Percentiles rank a stretch among this genome's conserved stretches.
phyloP scores from a whole-genome alignment of 2,113 vertebrate species.

The Paedocypris sp. region DNA sequence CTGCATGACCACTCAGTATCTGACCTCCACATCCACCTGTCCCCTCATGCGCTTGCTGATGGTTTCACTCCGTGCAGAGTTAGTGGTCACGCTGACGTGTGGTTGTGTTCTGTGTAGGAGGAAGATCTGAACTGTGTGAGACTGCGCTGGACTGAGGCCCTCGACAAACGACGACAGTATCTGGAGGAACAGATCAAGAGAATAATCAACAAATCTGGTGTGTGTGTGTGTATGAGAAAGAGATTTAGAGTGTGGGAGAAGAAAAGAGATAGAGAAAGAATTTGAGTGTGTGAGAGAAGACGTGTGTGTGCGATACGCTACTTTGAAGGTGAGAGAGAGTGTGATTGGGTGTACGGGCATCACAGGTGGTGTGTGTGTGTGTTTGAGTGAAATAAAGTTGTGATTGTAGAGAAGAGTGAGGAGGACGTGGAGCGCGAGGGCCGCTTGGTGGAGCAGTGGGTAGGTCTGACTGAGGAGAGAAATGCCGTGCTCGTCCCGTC shows the following conservation, averaged over 20 bases:
- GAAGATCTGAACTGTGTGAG: constrained; percentile 92
- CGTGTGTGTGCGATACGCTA: no score
- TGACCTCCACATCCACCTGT: constrained; percentile 56
- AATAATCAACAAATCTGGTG: constrained; percentile 91
- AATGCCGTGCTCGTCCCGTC: constrained; percentile 89
- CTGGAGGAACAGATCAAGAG: constrained; percentile 95
- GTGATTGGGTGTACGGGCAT: no score
- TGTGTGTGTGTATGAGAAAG: no score
- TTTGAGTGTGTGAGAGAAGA: no score
- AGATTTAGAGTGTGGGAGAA: no score
- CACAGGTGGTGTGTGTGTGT: no score
- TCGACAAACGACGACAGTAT: constrained; percentile 89
- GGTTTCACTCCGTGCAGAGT: no score
- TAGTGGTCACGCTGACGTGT: constrained; percentile 14
- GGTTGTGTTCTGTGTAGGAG: constrained; percentile 61
- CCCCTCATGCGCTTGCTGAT: no score
- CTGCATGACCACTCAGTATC: constrained; percentile 79
- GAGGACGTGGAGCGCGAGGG: constrained; percentile 87
- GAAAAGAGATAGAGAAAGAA: no score
- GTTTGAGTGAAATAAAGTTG: no score
- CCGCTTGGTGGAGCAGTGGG: constrained; percentile 92
- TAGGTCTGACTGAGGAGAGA: constrained; percentile 91
- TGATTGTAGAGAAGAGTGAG: constrained; percentile 75
- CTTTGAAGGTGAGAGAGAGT: no score
- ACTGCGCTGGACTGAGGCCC: constrained; percentile 89